Percentiles rank a stretch among this genome's conserved stretches.
Conservation (phyloP, 2,113 vertebrate genomes). For the Rhipidura dahli region DNA sequence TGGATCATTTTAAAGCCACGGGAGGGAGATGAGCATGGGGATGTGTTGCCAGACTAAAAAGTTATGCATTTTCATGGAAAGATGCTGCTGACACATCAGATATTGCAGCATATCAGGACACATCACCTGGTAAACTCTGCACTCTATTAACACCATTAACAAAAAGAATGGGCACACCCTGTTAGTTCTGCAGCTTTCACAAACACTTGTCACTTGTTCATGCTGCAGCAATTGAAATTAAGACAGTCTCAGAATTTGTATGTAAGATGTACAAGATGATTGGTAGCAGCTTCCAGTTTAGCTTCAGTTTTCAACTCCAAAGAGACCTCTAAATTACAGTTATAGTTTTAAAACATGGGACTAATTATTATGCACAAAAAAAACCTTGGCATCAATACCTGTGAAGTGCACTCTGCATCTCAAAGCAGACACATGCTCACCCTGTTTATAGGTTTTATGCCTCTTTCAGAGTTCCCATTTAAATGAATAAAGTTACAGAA, state of each 20-base stretch:
- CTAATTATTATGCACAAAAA: not conserved
- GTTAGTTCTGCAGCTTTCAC: not conserved
- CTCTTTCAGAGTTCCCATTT: not conserved
- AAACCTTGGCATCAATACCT: not conserved
- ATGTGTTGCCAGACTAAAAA: not conserved
- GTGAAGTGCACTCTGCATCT: not conserved
- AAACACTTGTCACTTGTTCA: not conserved
- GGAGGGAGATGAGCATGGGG: not conserved
- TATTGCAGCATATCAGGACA: not conserved
- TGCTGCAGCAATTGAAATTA: not conserved
- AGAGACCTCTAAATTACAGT: not conserved
- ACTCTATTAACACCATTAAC: accelerated
- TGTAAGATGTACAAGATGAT: not conserved
- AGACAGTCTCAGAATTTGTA: not conserved
- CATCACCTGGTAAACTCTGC: not conserved
- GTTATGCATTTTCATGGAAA: not conserved
- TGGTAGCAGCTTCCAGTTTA: not conserved
- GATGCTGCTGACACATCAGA: not conserved
- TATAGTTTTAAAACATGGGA: not conserved
- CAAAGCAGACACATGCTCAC: not conserved
- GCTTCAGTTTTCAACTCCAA: not conserved
- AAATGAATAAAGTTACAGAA: not conserved
- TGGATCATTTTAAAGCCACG: not conserved
- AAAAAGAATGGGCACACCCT: not conserved
- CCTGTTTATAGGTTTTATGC: not conserved